Evolutionary conservation across 2,888 invertebrate genomes (phyloP).

Genomic region (Girardia tigrina): DNA sequence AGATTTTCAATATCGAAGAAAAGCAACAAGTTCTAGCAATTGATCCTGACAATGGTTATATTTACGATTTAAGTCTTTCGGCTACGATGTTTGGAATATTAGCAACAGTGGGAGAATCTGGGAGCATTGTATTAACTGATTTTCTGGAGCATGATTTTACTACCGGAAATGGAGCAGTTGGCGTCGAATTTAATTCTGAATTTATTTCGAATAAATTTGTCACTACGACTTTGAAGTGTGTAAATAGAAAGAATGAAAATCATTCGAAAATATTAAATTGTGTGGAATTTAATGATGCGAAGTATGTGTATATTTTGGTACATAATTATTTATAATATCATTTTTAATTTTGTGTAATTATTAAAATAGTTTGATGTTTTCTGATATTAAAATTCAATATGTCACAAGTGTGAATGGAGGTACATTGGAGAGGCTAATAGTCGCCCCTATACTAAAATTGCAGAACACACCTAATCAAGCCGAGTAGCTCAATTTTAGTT

Average conservation of each 20-base stretch:
- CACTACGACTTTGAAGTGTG: background rate
- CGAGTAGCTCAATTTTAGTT: no score
- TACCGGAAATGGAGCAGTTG: background rate
- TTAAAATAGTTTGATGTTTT: no score
- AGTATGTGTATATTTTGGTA: no score
- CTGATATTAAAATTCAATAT: no score
- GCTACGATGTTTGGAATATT: background rate
- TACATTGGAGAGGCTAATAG: no score
- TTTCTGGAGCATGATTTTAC: background rate
- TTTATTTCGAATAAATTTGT: background rate
- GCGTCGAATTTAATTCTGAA: background rate
- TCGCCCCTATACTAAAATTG: no score
- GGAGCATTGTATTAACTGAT: background rate
- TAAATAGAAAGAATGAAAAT: background rate
- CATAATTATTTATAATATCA: no score
- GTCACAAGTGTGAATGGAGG: no score
- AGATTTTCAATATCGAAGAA: background rate
- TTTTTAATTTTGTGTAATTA: no score
- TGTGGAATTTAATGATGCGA: background rate
- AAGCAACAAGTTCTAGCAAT: background rate
- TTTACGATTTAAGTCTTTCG: background rate
- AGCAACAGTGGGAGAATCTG: background rate
- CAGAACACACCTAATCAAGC: no score
- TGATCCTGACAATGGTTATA: background rate
- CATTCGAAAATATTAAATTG: background rate